Evolutionary conservation across 1,140 invertebrate genomes (phyloP).

Genomic region (Oncopodura yosiiana): DNA sequence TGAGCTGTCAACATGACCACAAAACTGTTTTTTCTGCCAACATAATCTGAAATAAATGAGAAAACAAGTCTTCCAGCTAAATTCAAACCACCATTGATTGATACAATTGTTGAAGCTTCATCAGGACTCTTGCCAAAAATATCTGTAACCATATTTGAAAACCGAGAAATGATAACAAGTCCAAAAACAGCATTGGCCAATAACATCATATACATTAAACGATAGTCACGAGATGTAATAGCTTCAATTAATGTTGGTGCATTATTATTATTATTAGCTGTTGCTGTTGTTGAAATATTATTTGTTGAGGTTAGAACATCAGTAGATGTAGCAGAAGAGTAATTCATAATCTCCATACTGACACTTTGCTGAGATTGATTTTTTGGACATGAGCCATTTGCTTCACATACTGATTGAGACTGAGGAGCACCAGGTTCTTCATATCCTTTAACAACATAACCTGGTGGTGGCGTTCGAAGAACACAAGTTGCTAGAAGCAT

Average conservation of each 20-base stretch:
- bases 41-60: constrained; percentile 20
- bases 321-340: background rate
- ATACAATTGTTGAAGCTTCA: constrained; percentile 25
- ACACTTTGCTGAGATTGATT: no score
- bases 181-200: constrained; percentile 27
- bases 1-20: constrained; percentile 21
- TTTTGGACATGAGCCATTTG: no score
- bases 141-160: constrained; percentile 31
- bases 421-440: background rate
- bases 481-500: constrained; percentile 14
- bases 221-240: constrained; percentile 18
- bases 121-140: constrained; percentile 18
- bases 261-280: background rate
- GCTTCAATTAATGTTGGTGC: constrained; percentile 25
- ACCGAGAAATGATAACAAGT: constrained; percentile 19
- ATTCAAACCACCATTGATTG: constrained; percentile 32
- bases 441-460: background rate
- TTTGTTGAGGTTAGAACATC: background rate
- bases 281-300: background rate
- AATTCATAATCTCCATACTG: no score
- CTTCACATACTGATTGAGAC: background rate
- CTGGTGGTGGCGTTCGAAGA: constrained; percentile 22
- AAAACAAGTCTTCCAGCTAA: constrained; percentile 27
- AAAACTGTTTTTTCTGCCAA: constrained; percentile 29
- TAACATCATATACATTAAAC: constrained; percentile 25